These are phyloP conservation scores for Andricus quercusramuli DNA, from an alignment of 2,888 invertebrate genomes.

Conservation along the genomic window DNA sequence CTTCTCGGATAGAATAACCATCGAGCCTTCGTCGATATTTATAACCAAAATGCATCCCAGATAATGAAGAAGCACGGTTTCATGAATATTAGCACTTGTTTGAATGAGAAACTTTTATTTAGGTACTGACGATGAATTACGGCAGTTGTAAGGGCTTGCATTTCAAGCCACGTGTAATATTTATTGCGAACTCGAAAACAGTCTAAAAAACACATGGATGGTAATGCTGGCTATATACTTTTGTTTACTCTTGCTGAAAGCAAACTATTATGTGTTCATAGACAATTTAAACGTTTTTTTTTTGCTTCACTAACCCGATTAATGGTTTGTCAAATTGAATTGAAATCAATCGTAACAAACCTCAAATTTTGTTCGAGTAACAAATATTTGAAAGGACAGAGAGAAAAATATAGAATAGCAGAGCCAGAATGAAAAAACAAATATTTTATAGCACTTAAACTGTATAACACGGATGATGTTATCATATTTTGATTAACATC, in stretches of 20 bases:
- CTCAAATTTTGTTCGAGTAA: background rate
- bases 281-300: background rate
- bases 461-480: background rate
- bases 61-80: constrained; percentile 20
- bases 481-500: background rate
- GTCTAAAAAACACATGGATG: constrained; percentile 5
- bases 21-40: constrained; percentile 12
- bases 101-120: constrained; percentile 22
- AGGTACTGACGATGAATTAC: constrained; percentile 23
- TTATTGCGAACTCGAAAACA: constrained; percentile 33
- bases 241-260: constrained; percentile 18
- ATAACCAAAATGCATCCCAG: constrained; percentile 19
- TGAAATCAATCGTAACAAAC: background rate
- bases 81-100: constrained; percentile 29
- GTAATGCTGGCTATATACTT: constrained; percentile 1
- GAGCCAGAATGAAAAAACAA: too few relatives aligned
- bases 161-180: constrained; percentile 14
- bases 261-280: background rate
- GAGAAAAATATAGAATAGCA: too few relatives aligned
- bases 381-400: too few relatives aligned
- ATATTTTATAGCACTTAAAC: background rate
- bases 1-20: background rate
- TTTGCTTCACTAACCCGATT: background rate
- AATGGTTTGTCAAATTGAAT: background rate
- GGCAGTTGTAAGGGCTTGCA: constrained; percentile 15